Evolutionary conservation across 1,140 invertebrate genomes (phyloP), one percentile per base, ranked within the genome.

Genomic region (Eriosoma lanigerum): DNA sequence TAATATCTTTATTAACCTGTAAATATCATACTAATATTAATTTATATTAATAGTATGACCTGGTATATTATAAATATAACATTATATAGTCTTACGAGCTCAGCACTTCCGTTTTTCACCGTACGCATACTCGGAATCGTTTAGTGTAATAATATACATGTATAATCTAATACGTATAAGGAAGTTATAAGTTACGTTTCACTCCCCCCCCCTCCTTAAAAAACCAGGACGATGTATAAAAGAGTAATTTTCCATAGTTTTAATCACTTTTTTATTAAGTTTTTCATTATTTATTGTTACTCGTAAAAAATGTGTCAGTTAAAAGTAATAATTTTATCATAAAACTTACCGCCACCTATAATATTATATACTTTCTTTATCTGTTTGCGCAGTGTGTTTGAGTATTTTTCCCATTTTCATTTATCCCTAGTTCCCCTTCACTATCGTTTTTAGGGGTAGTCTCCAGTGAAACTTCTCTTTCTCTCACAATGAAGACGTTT

Each of bases 11-110:
- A n/a, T n/a, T n/a, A n/a, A n/a, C n/a, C n/a, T n/a, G n/a, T n/a
- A n/a, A n/a, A n/a, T n/a, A n/a, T n/a, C n/a, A 29, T 73, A 73
- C 54, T 73, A 73, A 54, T 73, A 73, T 54, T 73, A 73, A 73
- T 73, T 73, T 54, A 54, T 73, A 73, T 54, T 73, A 73, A 73
- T 73, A 73, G 21, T n/a, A 26, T 17, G n/a, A 4, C 48, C 70
- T n/a, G 50, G 44, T 48, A 62, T 62, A 68, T 46, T n/a, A 29
- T 73, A 32, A 56, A 38, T 68, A 32, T 62, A 68, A 48, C 21
- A 29, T 73, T 32, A 56, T 29, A 54, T 73, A 54, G 70, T 73
- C 52, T 73, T 73, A 73, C 50, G 70, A 73, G 70, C 50, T 19
- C 46, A 3, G 17, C 29, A 32, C 70, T 73, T 73, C 70, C 70